Conservation (phyloP, 2,113 vertebrate species). For the Podarcis raffonei region DNA sequence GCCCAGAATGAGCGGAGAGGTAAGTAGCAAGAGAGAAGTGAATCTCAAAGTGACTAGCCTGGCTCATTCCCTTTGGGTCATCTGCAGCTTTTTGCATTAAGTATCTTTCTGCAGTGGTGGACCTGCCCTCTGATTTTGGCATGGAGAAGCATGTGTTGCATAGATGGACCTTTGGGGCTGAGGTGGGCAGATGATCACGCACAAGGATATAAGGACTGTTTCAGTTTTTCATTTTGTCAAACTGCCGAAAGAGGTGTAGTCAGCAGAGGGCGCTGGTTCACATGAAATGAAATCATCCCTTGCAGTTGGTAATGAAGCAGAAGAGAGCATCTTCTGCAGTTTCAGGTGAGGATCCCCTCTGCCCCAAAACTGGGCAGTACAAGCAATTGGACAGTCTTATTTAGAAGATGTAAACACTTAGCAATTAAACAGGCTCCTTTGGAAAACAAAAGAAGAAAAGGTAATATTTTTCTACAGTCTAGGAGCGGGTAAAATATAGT, state of each 20-base stretch:
- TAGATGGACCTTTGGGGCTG: not conserved
- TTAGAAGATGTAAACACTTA: not conserved
- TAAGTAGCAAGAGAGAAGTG: too few relatives aligned
- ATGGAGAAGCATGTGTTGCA: not conserved
- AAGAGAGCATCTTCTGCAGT: not conserved
- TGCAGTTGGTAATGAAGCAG: not conserved
- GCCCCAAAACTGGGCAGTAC: not conserved
- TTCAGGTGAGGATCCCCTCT: not conserved
- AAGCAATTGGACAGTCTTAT: not conserved
- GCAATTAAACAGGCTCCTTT: not conserved
- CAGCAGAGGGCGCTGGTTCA: conserved; percentile 67
- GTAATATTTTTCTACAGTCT: not conserved
- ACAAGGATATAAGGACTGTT: not conserved
- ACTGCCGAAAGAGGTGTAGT: not conserved
- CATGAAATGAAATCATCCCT: not conserved
- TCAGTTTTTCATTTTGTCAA: not conserved
- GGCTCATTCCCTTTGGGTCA: not conserved
- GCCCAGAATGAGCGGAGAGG: too few relatives aligned
- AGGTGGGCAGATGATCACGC: not conserved
- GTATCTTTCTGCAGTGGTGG: not conserved
- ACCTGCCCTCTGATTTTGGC: not conserved
- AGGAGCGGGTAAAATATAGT: not conserved
- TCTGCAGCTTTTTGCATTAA: not conserved
- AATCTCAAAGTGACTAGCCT: not conserved
- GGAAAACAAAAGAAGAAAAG: not conserved